Evolutionary conservation across 2,113 vertebrate species (phyloP).

Genomic region (Cyanoliseus patagonus): DNA sequence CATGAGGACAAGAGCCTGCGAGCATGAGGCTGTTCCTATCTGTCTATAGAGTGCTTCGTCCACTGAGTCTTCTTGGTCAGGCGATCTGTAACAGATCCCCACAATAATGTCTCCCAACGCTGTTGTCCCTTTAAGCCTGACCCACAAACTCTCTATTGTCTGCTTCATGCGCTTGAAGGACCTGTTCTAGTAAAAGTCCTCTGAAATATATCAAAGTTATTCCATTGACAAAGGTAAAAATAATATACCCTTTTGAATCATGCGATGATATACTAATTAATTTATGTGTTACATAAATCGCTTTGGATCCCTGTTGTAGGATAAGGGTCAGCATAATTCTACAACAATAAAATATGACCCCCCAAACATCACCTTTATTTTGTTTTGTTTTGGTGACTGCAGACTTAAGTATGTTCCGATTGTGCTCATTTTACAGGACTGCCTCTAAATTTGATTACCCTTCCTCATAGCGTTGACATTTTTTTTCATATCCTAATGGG

Average conservation of each 20-base stretch:
- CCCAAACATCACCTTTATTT: background rate
- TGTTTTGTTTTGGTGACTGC: background rate
- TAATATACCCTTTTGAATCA: background rate
- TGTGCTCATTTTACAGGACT: background rate
- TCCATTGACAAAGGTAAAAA: background rate
- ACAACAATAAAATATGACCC: background rate
- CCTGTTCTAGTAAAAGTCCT: background rate
- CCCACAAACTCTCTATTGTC: no score
- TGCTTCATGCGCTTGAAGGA: background rate
- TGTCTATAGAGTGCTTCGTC: no score
- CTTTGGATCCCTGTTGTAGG: background rate
- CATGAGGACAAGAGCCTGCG: no score
- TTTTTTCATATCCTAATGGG: background rate
- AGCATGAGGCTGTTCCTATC: no score
- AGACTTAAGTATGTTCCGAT: background rate
- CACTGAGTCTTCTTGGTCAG: no score
- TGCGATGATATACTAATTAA: background rate
- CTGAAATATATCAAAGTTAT: background rate
- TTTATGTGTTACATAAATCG: background rate
- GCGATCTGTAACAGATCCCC: no score
- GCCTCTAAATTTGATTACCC: background rate
- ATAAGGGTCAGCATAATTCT: background rate
- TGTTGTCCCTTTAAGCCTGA: no score
- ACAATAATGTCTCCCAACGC: no score
- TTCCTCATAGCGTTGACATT: background rate